Conservation (phyloP, 2,797 vertebrate genomes). For the Fistularia tabacaria region DNA sequence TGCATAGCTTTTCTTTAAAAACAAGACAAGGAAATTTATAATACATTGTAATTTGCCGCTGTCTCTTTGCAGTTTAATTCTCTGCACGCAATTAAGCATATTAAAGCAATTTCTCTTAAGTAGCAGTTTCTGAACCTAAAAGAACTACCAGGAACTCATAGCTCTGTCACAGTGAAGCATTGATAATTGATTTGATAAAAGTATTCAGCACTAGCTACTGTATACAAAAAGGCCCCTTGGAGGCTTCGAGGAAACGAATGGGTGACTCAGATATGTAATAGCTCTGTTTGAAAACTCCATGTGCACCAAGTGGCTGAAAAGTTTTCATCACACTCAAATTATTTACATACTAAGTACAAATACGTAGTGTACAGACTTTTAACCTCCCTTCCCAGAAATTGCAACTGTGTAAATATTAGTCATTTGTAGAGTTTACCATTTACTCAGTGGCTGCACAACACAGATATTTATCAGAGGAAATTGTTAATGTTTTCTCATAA, state of each 20-base stretch:
- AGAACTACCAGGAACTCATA: not conserved
- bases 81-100: not conserved
- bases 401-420: too few relatives aligned
- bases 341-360: too few relatives aligned
- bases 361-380: too few relatives aligned
- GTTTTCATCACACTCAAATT: too few relatives aligned
- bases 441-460: constrained; percentile 11
- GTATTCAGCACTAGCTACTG: not conserved
- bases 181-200: not conserved
- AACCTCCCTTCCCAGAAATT: too few relatives aligned
- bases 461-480: constrained; percentile 37
- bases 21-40: too few relatives aligned
- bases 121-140: not conserved
- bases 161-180: not conserved
- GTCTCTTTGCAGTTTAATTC: not conserved
- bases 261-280: not conserved
- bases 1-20: not conserved
- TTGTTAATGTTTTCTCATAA: constrained; percentile 25
- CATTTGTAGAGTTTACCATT: constrained; percentile 14
- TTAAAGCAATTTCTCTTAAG: constrained; percentile 4
- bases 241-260: not conserved
- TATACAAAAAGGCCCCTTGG: not conserved
- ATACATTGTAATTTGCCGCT: not conserved
- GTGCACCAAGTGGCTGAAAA: too few relatives aligned
- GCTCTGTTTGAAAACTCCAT: too few relatives aligned